Evolutionary conservation across 2,113 vertebrate species (phyloP).

Genomic region (Anthoscopus minutus): DNA sequence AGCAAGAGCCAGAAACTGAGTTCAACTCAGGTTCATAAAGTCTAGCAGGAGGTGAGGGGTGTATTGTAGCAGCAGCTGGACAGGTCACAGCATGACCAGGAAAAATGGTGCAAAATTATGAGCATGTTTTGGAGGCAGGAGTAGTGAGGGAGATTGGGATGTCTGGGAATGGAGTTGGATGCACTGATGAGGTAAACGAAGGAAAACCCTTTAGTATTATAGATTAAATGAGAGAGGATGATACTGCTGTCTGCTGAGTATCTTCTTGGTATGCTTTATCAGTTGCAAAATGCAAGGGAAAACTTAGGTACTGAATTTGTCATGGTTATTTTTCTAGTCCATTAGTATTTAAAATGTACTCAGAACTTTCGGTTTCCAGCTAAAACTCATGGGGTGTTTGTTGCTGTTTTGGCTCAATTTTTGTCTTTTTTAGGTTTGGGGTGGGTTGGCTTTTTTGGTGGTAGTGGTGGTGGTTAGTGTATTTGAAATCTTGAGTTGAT

Average conservation of each 20-base stretch:
- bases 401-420: neutral
- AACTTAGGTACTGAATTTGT: neutral
- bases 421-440: neutral
- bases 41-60: neutral
- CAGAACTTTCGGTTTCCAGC: neutral
- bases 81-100: neutral
- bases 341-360: neutral
- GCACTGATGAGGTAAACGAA: neutral
- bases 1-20: neutral
- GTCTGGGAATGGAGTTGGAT: neutral
- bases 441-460: neutral
- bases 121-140: neutral
- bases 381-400: accelerated
- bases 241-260: neutral
- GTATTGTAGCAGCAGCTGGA: neutral
- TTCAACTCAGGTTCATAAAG: neutral
- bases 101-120: neutral
- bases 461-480: neutral
- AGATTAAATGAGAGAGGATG: neutral
- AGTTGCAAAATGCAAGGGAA: neutral
- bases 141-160: neutral
- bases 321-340: neutral
- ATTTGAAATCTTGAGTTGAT: neutral
- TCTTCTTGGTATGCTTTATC: neutral
- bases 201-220: neutral